Percentiles rank a stretch among this genome's conserved stretches.
These are phyloP conservation scores for Caenorhabditis plicata DNA, from an alignment of 2,888 invertebrate genomes.

Conservation along the genomic window DNA sequence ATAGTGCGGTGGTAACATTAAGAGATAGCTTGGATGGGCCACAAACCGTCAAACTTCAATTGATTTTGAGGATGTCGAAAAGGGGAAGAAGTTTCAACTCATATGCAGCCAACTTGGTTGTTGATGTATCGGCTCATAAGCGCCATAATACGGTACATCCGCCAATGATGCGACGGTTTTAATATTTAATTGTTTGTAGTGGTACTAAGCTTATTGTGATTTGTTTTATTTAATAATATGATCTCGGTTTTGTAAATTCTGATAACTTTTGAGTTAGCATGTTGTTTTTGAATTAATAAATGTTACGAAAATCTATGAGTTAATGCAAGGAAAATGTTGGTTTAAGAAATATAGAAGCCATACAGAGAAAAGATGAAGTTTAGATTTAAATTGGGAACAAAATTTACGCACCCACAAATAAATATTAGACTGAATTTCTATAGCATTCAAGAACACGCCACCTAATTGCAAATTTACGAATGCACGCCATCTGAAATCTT, in stretches of 20 bases:
- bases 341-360: no score
- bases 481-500: no score
- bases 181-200: neutral
- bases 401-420: no score
- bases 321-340: no score
- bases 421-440: no score
- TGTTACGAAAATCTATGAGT: no score
- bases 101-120: constrained; percentile 67
- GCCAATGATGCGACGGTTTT: constrained; percentile 14
- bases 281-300: neutral
- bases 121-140: constrained; percentile 66
- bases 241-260: constrained; percentile 1
- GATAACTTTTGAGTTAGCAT: no score
- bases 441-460: no score
- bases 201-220: neutral
- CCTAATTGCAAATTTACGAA: no score
- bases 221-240: neutral
- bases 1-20: constrained; percentile 68
- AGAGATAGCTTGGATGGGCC: constrained; percentile 66
- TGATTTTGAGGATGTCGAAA: constrained; percentile 67
- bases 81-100: constrained; percentile 66
- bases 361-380: no score
- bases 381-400: no score
- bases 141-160: constrained; percentile 34
- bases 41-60: constrained; percentile 67